Conservation (phyloP, 2,888 invertebrate species). For the Cybosia mesomella region DNA sequence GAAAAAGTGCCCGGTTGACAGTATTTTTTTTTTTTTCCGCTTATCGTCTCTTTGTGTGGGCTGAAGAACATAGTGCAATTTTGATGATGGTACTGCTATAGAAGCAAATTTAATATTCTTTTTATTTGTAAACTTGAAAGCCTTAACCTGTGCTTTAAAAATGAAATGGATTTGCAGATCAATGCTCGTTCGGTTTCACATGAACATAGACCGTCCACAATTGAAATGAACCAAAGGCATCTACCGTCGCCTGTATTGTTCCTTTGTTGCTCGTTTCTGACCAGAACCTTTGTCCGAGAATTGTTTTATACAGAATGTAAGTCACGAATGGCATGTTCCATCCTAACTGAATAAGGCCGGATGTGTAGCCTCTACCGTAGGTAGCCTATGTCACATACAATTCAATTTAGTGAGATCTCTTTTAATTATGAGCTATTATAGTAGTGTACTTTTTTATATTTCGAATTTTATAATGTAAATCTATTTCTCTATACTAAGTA, state of each 20-base stretch:
- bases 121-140: background rate
- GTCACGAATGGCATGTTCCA: conserved; percentile 85
- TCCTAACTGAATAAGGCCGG: conserved; percentile 80
- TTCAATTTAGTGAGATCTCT: conserved; percentile 65
- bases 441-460: background rate
- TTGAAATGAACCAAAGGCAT: conserved; percentile 83
- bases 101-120: background rate
- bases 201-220: conserved; percentile 71
- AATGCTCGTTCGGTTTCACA: conserved; percentile 39
- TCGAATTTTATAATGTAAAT: too few relatives aligned
- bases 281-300: conserved; percentile 84
- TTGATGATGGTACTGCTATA: too few relatives aligned
- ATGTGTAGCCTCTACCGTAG: conserved; percentile 66
- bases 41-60: too few relatives aligned
- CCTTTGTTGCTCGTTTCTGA: conserved; percentile 82
- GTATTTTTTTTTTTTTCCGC: too few relatives aligned
- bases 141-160: background rate
- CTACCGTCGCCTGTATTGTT: conserved; percentile 77
- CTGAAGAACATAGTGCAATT: too few relatives aligned
- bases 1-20: too few relatives aligned
- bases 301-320: conserved; percentile 86
- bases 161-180: conserved; percentile 33
- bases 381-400: conserved; percentile 67
- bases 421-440: conserved; percentile 20
- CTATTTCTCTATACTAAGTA: too few relatives aligned